Conservation (phyloP, 2,113 vertebrate species). For the Pterocles burchelli region DNA sequence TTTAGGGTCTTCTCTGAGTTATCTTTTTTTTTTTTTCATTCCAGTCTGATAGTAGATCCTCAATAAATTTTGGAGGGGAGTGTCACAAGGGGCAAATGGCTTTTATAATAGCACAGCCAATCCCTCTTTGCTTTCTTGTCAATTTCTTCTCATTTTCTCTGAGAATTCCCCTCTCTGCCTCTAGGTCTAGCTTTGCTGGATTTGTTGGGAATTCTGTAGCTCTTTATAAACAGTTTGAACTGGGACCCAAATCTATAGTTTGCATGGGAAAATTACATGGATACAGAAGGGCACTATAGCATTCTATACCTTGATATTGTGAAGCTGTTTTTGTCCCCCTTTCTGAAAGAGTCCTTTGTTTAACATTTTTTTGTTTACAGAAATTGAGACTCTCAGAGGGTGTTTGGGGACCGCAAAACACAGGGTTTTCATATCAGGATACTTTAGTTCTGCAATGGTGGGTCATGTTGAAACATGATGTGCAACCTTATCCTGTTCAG, state of each 20-base stretch:
- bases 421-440: neutral
- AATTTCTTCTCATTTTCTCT: neutral
- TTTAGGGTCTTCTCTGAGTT: neutral
- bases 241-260: neutral
- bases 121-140: neutral
- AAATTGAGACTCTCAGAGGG: neutral
- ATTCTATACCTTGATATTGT: neutral
- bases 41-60: neutral
- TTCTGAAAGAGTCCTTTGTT: neutral
- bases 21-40: no score
- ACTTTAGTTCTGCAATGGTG: neutral
- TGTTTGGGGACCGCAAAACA: neutral
- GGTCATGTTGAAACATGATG: neutral
- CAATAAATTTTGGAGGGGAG: neutral
- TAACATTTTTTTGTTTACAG: neutral
- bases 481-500: conserved; percentile 25
- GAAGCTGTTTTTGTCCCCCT: neutral
- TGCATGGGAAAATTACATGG: neutral
- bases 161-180: neutral
- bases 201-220: neutral
- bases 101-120: neutral
- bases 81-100: neutral
- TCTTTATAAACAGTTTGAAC: neutral
- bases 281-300: neutral
- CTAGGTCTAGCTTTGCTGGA: neutral